Evolutionary conservation across 2,888 invertebrate species (phyloP), one percentile per base, ranked within the genome.

Genomic region (Branchipolynoe longqiensis): DNA sequence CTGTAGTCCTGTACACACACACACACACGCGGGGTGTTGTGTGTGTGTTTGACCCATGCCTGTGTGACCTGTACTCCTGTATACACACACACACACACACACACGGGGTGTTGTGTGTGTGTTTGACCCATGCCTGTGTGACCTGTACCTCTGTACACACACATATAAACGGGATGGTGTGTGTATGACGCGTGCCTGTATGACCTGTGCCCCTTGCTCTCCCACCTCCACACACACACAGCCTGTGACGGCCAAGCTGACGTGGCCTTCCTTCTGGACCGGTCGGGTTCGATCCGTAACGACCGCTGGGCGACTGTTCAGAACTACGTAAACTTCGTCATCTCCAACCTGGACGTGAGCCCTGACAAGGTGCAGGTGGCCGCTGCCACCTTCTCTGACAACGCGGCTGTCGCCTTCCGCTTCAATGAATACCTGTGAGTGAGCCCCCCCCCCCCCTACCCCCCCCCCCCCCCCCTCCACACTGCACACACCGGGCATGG

Each of bases 181-280:
- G n/a, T n/a, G n/a, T n/a, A n/a, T 48, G 48, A 18, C 18, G 48
- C 48, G 18, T 18, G 48, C 18, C 18, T 48, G 8, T 48, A 48
- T 12, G 48, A 8, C 18, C 48, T 48, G 48, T 48, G 8, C 18
- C 48, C 48, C 48, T n/a, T n/a, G n/a, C n/a, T n/a, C 48, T 18
- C 48, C 48, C 48, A 8, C 48, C 48, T 18, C 48, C 48, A 8
- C 48, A 8, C 48, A 8, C 48, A 6, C 69, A 1, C 73, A 88
- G 87, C 62, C 14, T 88, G 89, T 58, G 84, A 59, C 22, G 87
- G 88, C 12, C 40, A 41, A 22, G 56, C 88, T 0, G 89, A 89
- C 83, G 41, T 89, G 22, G 74, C 85, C 33, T 73, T 89, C 69
- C 82, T 89, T 4, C 48, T 89, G 1, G 89, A 89, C 74, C 25